Conservation (phyloP, 2,888 invertebrate genomes). For the Dichetophora obliterata region DNA sequence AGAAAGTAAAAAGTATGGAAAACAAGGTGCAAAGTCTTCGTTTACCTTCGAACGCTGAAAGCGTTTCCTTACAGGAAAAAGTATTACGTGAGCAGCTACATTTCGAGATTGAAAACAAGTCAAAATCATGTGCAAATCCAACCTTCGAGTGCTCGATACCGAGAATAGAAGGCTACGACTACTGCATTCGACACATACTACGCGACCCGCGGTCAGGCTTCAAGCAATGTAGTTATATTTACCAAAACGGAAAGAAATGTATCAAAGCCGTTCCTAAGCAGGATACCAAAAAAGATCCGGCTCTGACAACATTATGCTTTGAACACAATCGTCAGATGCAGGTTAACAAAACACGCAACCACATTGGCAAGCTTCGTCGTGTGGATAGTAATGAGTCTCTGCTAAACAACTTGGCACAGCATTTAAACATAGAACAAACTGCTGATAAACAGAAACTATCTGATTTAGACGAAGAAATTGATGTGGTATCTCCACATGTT, state of each 20-base stretch:
- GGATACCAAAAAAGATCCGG: slow-evolving; percentile 79
- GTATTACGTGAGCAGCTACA: slow-evolving; percentile 72
- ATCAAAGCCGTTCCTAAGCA: slow-evolving; percentile 81
- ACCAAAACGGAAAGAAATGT: slow-evolving; percentile 80
- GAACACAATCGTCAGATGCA: slow-evolving; percentile 79
- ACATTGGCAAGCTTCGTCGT: slow-evolving; percentile 74
- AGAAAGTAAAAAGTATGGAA: slow-evolving; percentile 6
- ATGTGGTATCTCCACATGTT: slow-evolving; percentile 71
- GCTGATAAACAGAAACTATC: slow-evolving; percentile 36
- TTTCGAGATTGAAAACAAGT: slow-evolving; percentile 75
- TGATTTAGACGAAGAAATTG: slow-evolving; percentile 70
- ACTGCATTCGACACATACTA: slow-evolving; percentile 86
- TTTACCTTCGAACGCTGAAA: neutral
- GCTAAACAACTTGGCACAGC: slow-evolving; percentile 76
- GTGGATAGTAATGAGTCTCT: slow-evolving; percentile 78
- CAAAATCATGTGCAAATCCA: slow-evolving; percentile 75
- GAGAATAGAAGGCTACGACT: slow-evolving; percentile 79
- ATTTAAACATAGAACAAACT: slow-evolving; percentile 70
- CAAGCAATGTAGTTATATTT: slow-evolving; percentile 82
- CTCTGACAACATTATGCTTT: slow-evolving; percentile 75
- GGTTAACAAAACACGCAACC: slow-evolving; percentile 74
- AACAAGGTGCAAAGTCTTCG: slow-evolving; percentile 6
- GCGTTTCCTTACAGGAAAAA: slow-evolving; percentile 56
- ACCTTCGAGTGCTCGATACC: slow-evolving; percentile 78
- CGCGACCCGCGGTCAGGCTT: slow-evolving; percentile 87